Percentiles rank a stretch among this genome's conserved stretches.
Evolutionary conservation across 2,797 vertebrate genomes (phyloP).

Genomic region (Onychomys torridus): DNA sequence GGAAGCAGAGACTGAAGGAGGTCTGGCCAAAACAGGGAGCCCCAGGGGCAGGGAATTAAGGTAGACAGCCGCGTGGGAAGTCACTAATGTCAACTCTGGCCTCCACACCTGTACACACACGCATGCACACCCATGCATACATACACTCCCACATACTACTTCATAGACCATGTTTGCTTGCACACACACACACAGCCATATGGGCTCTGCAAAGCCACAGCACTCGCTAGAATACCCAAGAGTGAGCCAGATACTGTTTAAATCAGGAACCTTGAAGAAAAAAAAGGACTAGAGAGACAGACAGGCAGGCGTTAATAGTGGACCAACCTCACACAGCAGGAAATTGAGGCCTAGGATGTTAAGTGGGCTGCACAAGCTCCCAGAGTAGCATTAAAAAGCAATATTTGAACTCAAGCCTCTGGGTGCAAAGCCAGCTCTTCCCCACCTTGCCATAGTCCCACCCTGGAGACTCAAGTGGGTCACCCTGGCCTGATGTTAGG

Average conservation of each 20-base stretch:
- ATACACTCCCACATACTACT: neutral
- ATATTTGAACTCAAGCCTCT: neutral
- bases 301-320: neutral
- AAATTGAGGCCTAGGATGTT: neutral
- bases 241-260: neutral
- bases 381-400: neutral
- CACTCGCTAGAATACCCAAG: neutral
- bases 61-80: neutral
- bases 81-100: neutral
- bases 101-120: neutral
- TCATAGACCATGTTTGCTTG: neutral
- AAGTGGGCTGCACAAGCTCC: neutral
- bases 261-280: neutral
- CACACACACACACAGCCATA: neutral
- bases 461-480: neutral
- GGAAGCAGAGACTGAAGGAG: neutral
- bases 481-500: too few relatives aligned
- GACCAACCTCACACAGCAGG: constrained; percentile 14
- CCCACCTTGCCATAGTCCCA: too few relatives aligned
- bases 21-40: neutral
- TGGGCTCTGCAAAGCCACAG: neutral
- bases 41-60: neutral
- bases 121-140: neutral
- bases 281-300: too few relatives aligned
- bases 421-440: neutral